A percentile compares a stretch with the other conserved stretches of the same genome.
Conservation (phyloP, 1,140 invertebrate genomes). For the Zaprionus inermis region DNA sequence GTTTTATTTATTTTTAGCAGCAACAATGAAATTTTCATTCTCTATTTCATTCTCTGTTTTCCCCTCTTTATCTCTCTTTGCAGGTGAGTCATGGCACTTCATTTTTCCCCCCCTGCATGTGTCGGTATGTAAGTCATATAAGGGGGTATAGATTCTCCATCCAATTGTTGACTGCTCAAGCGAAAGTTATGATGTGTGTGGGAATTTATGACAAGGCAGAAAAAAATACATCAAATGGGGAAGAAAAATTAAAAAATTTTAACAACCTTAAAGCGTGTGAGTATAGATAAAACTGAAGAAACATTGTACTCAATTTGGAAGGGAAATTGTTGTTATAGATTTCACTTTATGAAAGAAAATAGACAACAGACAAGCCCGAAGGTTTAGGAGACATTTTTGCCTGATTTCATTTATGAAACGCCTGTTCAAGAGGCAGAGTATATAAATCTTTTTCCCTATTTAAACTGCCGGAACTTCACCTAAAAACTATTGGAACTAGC, state of each 20-base stretch:
- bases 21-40: slow-evolving; percentile 22
- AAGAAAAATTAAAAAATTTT: slow-evolving; percentile 67
- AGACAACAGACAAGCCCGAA: slow-evolving; percentile 20
- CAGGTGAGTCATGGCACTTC: slow-evolving; percentile 58
- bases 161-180: slow-evolving; percentile 6
- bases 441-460: too few relatives aligned
- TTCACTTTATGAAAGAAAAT: slow-evolving; percentile 53
- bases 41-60: slow-evolving; percentile 6
- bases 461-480: too few relatives aligned
- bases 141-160: slow-evolving; percentile 5
- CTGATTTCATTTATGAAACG: slow-evolving; percentile 58
- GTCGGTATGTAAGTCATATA: slow-evolving; percentile 24
- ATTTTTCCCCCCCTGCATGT: background rate
- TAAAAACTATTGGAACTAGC: too few relatives aligned
- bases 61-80: slow-evolving; percentile 49
- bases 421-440: too few relatives aligned
- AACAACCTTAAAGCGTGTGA: slow-evolving; percentile 64
- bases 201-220: slow-evolving; percentile 65
- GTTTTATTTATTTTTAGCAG: background rate
- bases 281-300: slow-evolving; percentile 37
- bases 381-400: slow-evolving; percentile 60
- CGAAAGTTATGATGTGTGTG: slow-evolving; percentile 61
- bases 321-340: slow-evolving; percentile 70
- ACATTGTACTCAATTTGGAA: background rate
- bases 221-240: background rate